Base-by-base conservation (phyloP, 2,888 invertebrate species). In the Trissoscelio sp. region DNA sequence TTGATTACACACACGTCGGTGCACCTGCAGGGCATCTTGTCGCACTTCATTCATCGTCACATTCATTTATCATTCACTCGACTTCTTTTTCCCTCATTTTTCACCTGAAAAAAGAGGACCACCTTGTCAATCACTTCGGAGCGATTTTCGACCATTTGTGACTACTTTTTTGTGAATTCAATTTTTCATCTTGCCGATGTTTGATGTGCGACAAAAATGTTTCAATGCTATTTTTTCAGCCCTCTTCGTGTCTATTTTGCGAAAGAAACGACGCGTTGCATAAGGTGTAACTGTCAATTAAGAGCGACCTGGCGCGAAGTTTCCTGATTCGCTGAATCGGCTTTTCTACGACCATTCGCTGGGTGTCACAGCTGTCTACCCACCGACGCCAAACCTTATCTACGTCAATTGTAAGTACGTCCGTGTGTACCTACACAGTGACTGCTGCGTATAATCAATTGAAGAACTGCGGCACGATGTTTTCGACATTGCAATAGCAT, bases 271-370 rank as follows among this genome's bases (percentile, higher is more conserved):
- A 60, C 42, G 51, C 62, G 72, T 64, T 74, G 78, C 78, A 79
- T 69, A 77, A 82, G 83, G 79, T 81, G 83, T 79, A 85, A 80
- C 86, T 87, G 89, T 88, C 89, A 88, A 89, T 89, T 89, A 89
- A 83, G 86, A 81, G 78, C 67, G 60, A 74, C 58, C 57, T 79
- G 57, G 62, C 39, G 69, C 51, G 78, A 82, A 83, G 81, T 69
- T 79, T 75, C 82, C 79, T 69, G 83, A 89, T 87, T 81, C 84
- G 90, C 90, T 90, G 90, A 90, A 85, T 89, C 88, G 85, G 85
- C 86, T 83, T 82, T 87, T 87, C 84, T 77, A 34, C 72, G 74
- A 73, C 84, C 82, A 81, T 83, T 87, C 84, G 85, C 81, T 80
- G 79, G 66, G 79, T 85, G 87, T 88, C 87, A 87, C 86, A 87